Base-by-base conservation (phyloP, 2,113 vertebrate species). In the Irena cyanogastra region DNA sequence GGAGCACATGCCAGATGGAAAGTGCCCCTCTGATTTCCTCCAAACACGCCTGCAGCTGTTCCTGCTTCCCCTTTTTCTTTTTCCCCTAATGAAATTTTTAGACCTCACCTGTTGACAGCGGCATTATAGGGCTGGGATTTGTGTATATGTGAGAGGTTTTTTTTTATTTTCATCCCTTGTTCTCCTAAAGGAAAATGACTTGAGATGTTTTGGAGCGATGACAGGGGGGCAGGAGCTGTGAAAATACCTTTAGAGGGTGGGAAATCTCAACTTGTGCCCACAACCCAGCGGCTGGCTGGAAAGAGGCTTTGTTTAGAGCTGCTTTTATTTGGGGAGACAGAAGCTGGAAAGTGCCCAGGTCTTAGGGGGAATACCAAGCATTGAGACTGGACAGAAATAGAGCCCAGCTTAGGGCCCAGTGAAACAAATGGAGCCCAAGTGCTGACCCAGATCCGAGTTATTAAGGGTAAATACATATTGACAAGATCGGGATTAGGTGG, bases 41-140 rank as follows among this genome's bases (percentile, higher is more conserved):
- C 87, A 96, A 96, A 97, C 94, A 96, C 0, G 37, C 88, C 0
- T 72, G 97, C 98, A 98, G 98, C 98, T 98, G 98, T 97, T 97
- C 50, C 77, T 94, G 95, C 85, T 97, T 97, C 94, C 96, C 81
- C 19, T 57, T 50, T 53, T 87, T 75, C 60, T 65, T 90, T 93
- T 44, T 1, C 16, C 33, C 89, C 97, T 79, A 95, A 71, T 92
- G 98, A 97, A 97, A 98, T 98, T 98, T 98, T 98, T 98, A 98
- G 97, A 88, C 63, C 93, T 97, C 98, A 98, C 98, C 98, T 98
- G 98, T 98, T 96, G 90, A 94, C 33, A 65, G 77, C 93, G 57
- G 59, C 94, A 93, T 89, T 90, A 93, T 14, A 49, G 93, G 21
- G 64, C 10, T 42, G n/a, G 45, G 54, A 19, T 16, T 19, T 14